phyloP scores from a whole-genome alignment of 2,888 invertebrate genomes.

The Hypena proboscidalis region DNA sequence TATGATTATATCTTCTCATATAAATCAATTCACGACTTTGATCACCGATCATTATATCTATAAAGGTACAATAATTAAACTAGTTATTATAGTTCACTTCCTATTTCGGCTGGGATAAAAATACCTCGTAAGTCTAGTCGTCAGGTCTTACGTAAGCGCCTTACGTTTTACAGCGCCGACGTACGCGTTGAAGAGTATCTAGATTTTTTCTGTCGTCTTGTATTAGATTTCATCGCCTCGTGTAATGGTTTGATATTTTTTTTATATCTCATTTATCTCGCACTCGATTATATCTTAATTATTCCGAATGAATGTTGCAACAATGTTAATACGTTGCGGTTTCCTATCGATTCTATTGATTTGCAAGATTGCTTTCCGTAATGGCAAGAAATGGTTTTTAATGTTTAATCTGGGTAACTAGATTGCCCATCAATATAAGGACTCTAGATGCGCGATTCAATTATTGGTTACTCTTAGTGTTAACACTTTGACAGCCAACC shows the following conservation, averaged over 20 bases:
- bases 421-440: too few relatives aligned
- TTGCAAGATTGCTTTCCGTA: too few relatives aligned
- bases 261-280: slow-evolving; percentile 20
- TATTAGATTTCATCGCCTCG: slow-evolving; percentile 23
- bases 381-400: too few relatives aligned
- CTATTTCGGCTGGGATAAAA: slow-evolving; percentile 30
- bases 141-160: slow-evolving; percentile 32
- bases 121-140: slow-evolving; percentile 16
- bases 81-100: slow-evolving; percentile 35
- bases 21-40: slow-evolving; percentile 29
- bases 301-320: too few relatives aligned
- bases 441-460: too few relatives aligned
- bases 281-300: slow-evolving; percentile 8
- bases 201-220: slow-evolving; percentile 22
- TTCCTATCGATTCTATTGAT: too few relatives aligned
- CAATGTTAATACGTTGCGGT: too few relatives aligned
- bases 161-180: slow-evolving; percentile 6
- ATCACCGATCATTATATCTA: slow-evolving; percentile 16
- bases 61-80: slow-evolving; percentile 32
- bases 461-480: too few relatives aligned
- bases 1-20: slow-evolving; percentile 16
- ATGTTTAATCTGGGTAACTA: too few relatives aligned
- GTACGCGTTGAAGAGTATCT: slow-evolving; percentile 15
- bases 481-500: too few relatives aligned
- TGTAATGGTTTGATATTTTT: slow-evolving; percentile 28